Percentiles rank a stretch among this genome's conserved stretches.
phyloP scores from a whole-genome alignment of 2,797 vertebrate genomes.

The Caiman crocodilus region DNA sequence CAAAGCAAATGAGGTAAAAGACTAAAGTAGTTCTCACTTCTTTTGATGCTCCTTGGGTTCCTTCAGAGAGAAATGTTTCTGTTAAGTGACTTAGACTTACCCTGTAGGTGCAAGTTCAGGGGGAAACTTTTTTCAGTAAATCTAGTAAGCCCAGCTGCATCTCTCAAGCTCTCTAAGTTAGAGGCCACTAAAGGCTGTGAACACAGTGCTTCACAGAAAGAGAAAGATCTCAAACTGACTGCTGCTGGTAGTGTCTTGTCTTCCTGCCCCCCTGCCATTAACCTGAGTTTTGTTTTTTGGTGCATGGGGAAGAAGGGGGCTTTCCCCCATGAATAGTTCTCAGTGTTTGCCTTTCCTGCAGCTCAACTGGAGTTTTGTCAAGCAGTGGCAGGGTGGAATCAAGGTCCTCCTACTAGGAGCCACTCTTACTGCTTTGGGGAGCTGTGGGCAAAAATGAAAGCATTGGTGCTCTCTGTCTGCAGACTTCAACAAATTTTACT shows the following conservation, averaged over 20 bases:
- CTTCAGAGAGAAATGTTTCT: neutral
- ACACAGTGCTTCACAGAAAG: neutral
- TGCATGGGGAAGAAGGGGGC: too few species aligned
- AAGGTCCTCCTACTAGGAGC: neutral
- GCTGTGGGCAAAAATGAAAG: rapidly evolving
- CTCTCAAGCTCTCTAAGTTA: neutral
- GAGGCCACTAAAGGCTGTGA: neutral
- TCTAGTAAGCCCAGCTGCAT: neutral
- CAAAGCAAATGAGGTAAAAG: neutral
- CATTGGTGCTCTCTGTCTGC: neutral
- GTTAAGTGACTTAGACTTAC: neutral
- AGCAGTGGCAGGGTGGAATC: rapidly evolving
- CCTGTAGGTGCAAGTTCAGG: neutral
- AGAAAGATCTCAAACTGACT: neutral
- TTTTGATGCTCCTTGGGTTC: neutral
- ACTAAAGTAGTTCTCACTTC: neutral
- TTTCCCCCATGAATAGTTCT: too few species aligned
- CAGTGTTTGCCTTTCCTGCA: neutral
- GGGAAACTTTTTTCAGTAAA: neutral
- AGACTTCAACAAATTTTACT: neutral
- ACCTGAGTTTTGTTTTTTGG: too few species aligned
- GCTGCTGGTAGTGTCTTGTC: neutral
- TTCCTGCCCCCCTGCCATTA: neutral
- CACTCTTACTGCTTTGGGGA: neutral
- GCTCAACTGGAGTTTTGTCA: neutral